A percentile compares a stretch with the other conserved stretches of the same genome.
Conservation (phyloP, 2,113 vertebrate species). For the Paracanthobrama guichenoti region DNA sequence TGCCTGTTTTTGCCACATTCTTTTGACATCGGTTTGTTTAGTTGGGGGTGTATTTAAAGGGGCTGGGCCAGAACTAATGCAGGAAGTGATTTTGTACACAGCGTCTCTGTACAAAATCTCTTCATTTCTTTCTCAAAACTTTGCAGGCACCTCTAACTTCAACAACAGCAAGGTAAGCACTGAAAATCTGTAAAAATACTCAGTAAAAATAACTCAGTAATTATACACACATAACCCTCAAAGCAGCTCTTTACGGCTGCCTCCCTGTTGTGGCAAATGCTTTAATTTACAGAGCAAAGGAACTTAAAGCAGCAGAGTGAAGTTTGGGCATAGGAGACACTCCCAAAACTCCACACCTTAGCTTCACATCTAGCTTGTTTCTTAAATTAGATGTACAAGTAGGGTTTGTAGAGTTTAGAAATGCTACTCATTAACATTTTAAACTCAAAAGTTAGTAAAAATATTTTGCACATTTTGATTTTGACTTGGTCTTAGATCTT, state of each 20-base stretch:
- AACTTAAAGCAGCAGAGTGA: background rate
- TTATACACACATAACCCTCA: too few relatives aligned
- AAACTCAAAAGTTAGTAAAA: background rate
- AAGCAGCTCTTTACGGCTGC: background rate
- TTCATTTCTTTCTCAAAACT: conserved; percentile 33
- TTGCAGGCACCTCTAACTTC: background rate
- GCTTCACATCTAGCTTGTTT: background rate
- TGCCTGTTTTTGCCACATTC: background rate
- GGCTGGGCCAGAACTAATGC: conserved; percentile 52
- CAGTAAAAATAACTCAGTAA: background rate
- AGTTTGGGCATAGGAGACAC: background rate
- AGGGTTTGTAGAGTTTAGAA: background rate
- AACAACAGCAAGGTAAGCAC: conserved; percentile 60
- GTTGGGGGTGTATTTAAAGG: conserved; percentile 47
- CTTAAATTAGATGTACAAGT: background rate
- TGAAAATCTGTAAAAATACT: background rate
- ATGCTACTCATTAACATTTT: background rate
- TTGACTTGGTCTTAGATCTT: background rate
- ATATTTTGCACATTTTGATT: background rate
- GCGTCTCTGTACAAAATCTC: conserved; percentile 40
- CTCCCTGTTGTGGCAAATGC: background rate
- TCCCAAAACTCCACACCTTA: background rate
- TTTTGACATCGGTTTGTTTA: conserved; percentile 11
- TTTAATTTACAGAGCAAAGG: background rate
- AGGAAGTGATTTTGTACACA: conserved; percentile 62